phyloP scores from a whole-genome alignment of 2,888 invertebrate genomes.

The Xanthia icteritia region DNA sequence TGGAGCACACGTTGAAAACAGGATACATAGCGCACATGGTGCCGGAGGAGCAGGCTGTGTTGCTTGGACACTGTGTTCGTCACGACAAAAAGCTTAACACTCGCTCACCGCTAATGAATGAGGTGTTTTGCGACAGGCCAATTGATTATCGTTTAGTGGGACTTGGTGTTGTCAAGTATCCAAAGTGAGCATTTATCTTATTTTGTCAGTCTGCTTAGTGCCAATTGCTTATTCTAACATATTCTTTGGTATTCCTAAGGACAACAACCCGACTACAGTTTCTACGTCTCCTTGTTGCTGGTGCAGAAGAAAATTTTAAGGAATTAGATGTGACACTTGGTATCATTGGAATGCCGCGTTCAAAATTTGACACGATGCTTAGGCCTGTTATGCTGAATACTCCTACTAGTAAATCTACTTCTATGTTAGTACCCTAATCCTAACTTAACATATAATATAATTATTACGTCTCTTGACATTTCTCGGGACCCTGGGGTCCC shows the following conservation, averaged over 20 bases:
- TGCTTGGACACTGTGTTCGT: slow-evolving; percentile 89
- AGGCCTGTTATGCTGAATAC: slow-evolving; percentile 73
- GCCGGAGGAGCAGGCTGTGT: slow-evolving; percentile 86
- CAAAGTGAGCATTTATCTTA: slow-evolving; percentile 73
- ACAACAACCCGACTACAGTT: slow-evolving; percentile 85
- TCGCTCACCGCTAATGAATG: slow-evolving; percentile 90
- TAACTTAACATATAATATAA: too few species aligned
- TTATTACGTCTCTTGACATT: too few species aligned
- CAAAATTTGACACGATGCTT: slow-evolving; percentile 90
- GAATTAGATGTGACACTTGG: slow-evolving; percentile 88
- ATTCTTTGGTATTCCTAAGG: slow-evolving; percentile 59
- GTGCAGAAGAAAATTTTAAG: slow-evolving; percentile 88
- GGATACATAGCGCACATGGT: slow-evolving; percentile 71
- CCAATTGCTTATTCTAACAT: slow-evolving; percentile 6
- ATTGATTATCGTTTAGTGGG: slow-evolving; percentile 91
- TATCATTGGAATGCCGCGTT: slow-evolving; percentile 90
- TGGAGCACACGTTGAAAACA: slow-evolving; percentile 86
- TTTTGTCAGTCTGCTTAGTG: not conserved
- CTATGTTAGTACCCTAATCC: slow-evolving; percentile 69
- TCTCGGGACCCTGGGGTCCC: too few species aligned
- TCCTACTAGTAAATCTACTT: slow-evolving; percentile 72
- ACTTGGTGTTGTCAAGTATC: slow-evolving; percentile 86
- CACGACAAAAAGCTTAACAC: slow-evolving; percentile 90
- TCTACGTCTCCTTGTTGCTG: slow-evolving; percentile 88
- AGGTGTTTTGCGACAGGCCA: slow-evolving; percentile 89